These are phyloP conservation scores for Eulemur mongoz DNA, from an alignment of 2,797 vertebrate species.

Conservation along the genomic window DNA sequence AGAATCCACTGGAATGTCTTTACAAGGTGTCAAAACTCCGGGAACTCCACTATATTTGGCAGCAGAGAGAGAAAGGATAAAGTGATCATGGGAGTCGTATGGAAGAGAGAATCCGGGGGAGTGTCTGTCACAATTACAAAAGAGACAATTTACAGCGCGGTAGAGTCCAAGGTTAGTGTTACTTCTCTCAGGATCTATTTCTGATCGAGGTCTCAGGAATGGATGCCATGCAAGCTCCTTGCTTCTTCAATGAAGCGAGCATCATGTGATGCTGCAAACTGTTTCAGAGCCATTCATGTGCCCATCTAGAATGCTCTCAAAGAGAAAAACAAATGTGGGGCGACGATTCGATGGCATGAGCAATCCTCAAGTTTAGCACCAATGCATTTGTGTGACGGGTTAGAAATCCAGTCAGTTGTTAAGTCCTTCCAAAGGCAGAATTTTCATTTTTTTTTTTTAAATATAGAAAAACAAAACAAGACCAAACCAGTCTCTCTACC, in stretches of 20 bases:
- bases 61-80: slow-evolving; percentile 73
- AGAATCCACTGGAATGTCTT: slow-evolving; percentile 82
- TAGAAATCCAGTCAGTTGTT: not conserved
- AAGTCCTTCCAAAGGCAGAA: slow-evolving; percentile 28
- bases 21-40: slow-evolving; percentile 83
- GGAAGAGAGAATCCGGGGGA: slow-evolving; percentile 67
- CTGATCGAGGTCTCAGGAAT: slow-evolving; percentile 4
- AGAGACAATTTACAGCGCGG: slow-evolving; percentile 43
- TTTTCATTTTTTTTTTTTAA: slow-evolving; percentile 45
- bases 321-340: not conserved
- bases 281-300: not conserved
- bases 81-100: slow-evolving; percentile 74
- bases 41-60: slow-evolving; percentile 78
- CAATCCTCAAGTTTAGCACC: not conserved
- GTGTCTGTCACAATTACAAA: slow-evolving; percentile 75
- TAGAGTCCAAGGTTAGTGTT: slow-evolving; percentile 42
- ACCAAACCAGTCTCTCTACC: not conserved
- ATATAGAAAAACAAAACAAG: slow-evolving; percentile 57
- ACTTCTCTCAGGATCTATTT: slow-evolving; percentile 26
- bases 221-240: not conserved
- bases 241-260: not conserved
- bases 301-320: not conserved
- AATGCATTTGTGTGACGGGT: not conserved
- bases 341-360: not conserved
- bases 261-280: not conserved